Conservation (phyloP, 2,113 vertebrate species). For the Triplophysa dalaica region DNA sequence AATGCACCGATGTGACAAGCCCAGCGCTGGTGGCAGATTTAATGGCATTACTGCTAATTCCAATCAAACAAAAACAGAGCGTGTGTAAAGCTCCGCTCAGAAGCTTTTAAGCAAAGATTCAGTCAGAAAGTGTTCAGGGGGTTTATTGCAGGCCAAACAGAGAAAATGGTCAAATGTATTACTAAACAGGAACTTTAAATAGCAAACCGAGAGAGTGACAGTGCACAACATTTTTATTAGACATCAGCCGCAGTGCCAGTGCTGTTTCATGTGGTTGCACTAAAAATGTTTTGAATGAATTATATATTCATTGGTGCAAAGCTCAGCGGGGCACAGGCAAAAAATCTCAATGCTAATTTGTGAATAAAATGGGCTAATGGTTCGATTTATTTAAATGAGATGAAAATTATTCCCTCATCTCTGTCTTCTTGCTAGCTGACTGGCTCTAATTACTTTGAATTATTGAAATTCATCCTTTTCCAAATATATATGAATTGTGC, state of each 20-base stretch:
- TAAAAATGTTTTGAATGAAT: slow-evolving; percentile 5
- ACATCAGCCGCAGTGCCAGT: neutral
- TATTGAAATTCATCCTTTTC: neutral
- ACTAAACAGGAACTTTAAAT: slow-evolving; percentile 1
- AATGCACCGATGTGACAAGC: slow-evolving; percentile 61
- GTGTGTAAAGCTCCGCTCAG: slow-evolving; percentile 42
- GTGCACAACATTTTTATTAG: slow-evolving; percentile 1
- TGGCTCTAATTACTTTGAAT: slow-evolving; percentile 7
- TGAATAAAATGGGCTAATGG: slow-evolving; percentile 17
- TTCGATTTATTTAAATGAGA: slow-evolving; percentile 21
- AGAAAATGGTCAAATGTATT: slow-evolving; percentile 8
- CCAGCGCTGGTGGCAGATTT: slow-evolving; percentile 65
- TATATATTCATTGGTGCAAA: neutral
- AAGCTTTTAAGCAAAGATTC: slow-evolving; percentile 40
- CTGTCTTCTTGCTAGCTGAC: neutral
- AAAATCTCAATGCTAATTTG: slow-evolving; percentile 18
- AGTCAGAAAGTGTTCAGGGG: slow-evolving; percentile 20
- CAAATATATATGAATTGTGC: neutral
- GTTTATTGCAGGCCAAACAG: slow-evolving; percentile 24
- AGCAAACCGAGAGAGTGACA: slow-evolving; percentile 11
- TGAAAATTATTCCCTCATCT: neutral
- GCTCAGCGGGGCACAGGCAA: neutral
- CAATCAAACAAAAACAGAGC: slow-evolving; percentile 53
- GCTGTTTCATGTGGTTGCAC: neutral
- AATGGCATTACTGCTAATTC: slow-evolving; percentile 75